Base-by-base conservation (phyloP, 53 echinoderm and acorn worm genomes). In the Actinopyga echinites region DNA sequence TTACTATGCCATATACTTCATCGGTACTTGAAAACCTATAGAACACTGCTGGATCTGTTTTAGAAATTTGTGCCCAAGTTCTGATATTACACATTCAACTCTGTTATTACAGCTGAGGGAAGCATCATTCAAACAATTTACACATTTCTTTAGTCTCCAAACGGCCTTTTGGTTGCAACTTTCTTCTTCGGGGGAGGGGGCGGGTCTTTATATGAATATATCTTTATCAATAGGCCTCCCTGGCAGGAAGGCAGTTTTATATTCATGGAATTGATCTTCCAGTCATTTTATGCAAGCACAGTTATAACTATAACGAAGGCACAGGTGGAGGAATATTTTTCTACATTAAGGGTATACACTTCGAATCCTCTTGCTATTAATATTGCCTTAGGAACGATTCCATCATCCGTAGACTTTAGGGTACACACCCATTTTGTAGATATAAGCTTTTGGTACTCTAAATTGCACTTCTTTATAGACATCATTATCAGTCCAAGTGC, bases 111-210 rank as follows among this genome's bases (percentile, higher is more conserved):
- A 84, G 29, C 40, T 53, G 8, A 84, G 57, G 19, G 85, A 84
- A 15, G 74, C 71, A 57, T 74, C 85, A 73, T 57, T 57, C 75
- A 84, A 4, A 22, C 85, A 56, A 74, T 56, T 74, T 20, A 84
- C 35, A 56, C 85, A 84, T 71, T 73, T 84, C 23, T 84, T 52
- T 0, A 55, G 74, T 23, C 56, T 52, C 74, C 84, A 84, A 28
- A 84, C 57, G 21, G 49, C 38, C 0, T 8, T 57, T 53, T 21
- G 0, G 66, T 34, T 42, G 36, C 19, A 8, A 61, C 28, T 38
- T 17, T 73, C 74, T 74, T 84, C 84, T 12, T 71, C 74, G 57
- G 84, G 84, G 84, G 65, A n/a, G n/a, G n/a, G n/a, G n/a, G n/a
- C n/a, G n/a, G n/a, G n/a, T n/a, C n/a, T n/a, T 10, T 21, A 74